Evolutionary conservation across 2,113 vertebrate species (phyloP).

Genomic region (Ornithorhynchus anatinus): DNA sequence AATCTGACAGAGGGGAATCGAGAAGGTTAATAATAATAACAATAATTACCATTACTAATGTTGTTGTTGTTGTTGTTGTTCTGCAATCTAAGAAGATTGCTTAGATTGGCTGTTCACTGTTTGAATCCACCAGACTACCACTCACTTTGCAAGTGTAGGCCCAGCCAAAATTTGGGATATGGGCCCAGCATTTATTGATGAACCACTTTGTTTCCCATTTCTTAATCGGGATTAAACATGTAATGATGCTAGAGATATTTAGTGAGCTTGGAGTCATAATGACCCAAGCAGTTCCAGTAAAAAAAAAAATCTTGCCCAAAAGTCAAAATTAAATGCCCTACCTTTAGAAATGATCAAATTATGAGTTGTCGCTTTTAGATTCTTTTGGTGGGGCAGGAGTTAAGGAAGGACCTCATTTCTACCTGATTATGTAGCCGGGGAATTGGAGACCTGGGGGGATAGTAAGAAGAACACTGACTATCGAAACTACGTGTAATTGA

Average conservation of each 20-base stretch:
- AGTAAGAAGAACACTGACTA: neutral
- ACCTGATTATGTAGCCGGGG: conserved; percentile 12
- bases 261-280: conserved; percentile 34
- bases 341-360: neutral
- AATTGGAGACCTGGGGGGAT: conserved; percentile 24
- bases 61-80: no score
- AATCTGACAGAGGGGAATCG: no score
- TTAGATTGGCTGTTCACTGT: no score
- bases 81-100: no score
- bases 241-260: conserved; percentile 36
- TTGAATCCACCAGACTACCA: no score
- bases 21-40: no score
- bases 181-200: conserved; percentile 33
- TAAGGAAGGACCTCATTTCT: neutral
- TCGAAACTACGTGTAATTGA: conserved; percentile 10
- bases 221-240: conserved; percentile 47
- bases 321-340: conserved; percentile 43
- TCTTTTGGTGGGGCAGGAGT: conserved; percentile 22
- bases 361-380: neutral
- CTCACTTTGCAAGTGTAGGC: neutral
- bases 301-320: conserved; percentile 35
- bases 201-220: conserved; percentile 27
- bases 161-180: neutral
- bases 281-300: conserved; percentile 35
- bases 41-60: no score